Conservation (phyloP, 2,888 invertebrate genomes). For the Hesperia comma region DNA sequence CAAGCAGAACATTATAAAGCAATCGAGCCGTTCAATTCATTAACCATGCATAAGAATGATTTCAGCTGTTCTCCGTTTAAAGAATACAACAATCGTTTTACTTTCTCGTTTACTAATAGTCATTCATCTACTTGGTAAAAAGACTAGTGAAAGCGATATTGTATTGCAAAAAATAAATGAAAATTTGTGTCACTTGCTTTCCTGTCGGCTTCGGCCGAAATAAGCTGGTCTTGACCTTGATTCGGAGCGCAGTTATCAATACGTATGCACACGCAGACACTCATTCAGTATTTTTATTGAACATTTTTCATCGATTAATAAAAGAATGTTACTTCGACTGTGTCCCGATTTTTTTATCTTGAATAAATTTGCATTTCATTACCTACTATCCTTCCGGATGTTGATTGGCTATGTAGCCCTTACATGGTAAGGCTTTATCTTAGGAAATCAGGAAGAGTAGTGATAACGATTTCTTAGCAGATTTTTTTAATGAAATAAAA, state of each 20-base stretch:
- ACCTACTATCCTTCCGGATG: no score
- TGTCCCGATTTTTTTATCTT: no score
- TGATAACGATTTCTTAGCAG: no score
- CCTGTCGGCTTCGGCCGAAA: slow-evolving; percentile 65
- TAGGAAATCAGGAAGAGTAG: no score
- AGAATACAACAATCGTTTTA: slow-evolving; percentile 68
- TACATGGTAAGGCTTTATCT: no score
- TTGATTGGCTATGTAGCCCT: no score
- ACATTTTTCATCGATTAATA: not conserved
- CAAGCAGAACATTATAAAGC: slow-evolving; percentile 56
- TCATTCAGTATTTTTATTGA: slow-evolving; percentile 19
- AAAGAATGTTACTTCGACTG: not conserved
- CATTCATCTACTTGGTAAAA: slow-evolving; percentile 74
- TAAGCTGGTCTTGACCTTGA: slow-evolving; percentile 65
- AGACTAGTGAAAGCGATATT: slow-evolving; percentile 80
- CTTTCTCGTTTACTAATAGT: slow-evolving; percentile 78
- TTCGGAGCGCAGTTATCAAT: slow-evolving; percentile 45
- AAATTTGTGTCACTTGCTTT: slow-evolving; percentile 81
- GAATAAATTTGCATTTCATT: no score
- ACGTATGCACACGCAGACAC: not conserved
- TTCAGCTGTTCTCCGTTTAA: slow-evolving; percentile 52
- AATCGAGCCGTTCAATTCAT: slow-evolving; percentile 58
- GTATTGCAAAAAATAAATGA: slow-evolving; percentile 78
- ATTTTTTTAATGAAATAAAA: no score
- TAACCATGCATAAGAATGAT: slow-evolving; percentile 62